These are phyloP conservation scores for Leptobrachium ailaonicum DNA, from an alignment of 2,113 vertebrate species.

Conservation along the genomic window DNA sequence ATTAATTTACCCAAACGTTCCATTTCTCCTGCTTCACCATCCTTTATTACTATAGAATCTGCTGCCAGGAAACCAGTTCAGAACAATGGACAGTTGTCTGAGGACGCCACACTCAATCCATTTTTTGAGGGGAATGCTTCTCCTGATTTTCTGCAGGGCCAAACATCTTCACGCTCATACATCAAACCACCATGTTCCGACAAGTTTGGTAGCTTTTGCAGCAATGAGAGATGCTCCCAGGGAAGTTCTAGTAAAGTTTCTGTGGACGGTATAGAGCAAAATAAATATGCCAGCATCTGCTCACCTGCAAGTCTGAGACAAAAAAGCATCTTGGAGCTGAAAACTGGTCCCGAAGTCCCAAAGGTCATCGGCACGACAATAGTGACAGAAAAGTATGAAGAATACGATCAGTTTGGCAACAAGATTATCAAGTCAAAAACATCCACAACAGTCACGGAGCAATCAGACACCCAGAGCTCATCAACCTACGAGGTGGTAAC, in stretches of 20 bases:
- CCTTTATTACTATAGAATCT: constrained; percentile 83
- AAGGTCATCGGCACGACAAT: constrained; percentile 67
- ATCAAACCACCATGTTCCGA: constrained; percentile 47
- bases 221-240: constrained; percentile 53
- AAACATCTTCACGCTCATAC: constrained; percentile 38
- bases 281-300: constrained; percentile 15
- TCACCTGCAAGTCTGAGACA: constrained; percentile 59
- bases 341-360: constrained; percentile 65
- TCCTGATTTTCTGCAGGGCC: constrained; percentile 43
- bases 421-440: constrained; percentile 70
- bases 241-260: constrained; percentile 50
- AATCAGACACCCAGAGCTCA: constrained; percentile 65
- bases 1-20: constrained; percentile 58
- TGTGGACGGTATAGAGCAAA: constrained; percentile 41
- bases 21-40: constrained; percentile 76
- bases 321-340: constrained; percentile 76
- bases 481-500: constrained; percentile 53
- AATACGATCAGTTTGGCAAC: constrained; percentile 74
- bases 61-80: constrained; percentile 71
- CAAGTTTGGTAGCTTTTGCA: not conserved
- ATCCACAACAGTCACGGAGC: constrained; percentile 74
- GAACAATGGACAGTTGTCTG: not conserved
- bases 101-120: constrained; percentile 42
- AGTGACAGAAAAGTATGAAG: constrained; percentile 76
- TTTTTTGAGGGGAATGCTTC: constrained; percentile 38